Conservation (phyloP, 1,140 invertebrate species). For the Olivierus martensii region DNA sequence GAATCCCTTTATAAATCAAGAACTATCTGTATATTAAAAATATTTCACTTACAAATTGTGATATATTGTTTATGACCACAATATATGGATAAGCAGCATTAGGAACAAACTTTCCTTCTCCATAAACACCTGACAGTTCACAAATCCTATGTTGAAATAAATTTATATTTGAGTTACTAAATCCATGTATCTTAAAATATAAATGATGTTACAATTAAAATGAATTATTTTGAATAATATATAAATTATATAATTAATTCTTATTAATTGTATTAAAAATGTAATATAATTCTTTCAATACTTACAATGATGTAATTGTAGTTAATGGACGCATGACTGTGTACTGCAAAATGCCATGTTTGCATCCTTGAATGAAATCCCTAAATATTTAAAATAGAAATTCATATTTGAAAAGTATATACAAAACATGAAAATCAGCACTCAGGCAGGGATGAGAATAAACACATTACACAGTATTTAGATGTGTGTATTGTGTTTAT, state of each 20-base stretch:
- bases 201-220: background rate
- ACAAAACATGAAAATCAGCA: too few species aligned
- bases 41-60: conserved; percentile 58
- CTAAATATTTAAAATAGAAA: conserved; percentile 25
- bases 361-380: conserved; percentile 84
- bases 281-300: too few species aligned
- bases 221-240: background rate
- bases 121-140: conserved; percentile 68
- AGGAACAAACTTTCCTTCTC: conserved; percentile 75
- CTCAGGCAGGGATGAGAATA: too few species aligned
- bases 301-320: conserved; percentile 75
- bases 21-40: conserved; percentile 2
- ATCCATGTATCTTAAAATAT: background rate
- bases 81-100: conserved; percentile 75
- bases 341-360: conserved; percentile 91
- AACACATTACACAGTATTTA: too few species aligned
- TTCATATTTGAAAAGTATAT: too few species aligned
- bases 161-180: conserved; percentile 6
- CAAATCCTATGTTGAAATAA: conserved; percentile 54
- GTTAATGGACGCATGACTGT: conserved; percentile 76
- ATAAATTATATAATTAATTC: too few species aligned
- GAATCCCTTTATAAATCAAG: conserved; percentile 12
- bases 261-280: too few species aligned
- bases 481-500: too few species aligned
- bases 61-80: conserved; percentile 80